These are phyloP conservation scores for Ecliptopera silaceata DNA, from an alignment of 2,888 invertebrate species.

Conservation along the genomic window DNA sequence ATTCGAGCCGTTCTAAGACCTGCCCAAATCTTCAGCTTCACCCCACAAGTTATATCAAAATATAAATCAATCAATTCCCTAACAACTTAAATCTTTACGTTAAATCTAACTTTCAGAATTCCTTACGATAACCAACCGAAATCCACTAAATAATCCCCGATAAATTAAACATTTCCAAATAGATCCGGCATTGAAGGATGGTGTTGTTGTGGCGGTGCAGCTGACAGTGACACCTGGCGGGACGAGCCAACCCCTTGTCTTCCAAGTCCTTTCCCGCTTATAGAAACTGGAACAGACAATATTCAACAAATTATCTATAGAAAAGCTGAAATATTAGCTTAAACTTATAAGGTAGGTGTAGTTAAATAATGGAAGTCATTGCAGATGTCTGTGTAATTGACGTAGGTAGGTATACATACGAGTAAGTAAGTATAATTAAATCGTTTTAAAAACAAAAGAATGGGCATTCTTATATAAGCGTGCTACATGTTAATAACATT, in stretches of 20 bases:
- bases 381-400: no score
- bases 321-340: neutral
- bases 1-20: no score
- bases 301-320: neutral
- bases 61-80: neutral
- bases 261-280: conserved; percentile 3
- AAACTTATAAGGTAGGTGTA: no score
- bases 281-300: conserved; percentile 17
- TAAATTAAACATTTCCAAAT: conserved; percentile 28
- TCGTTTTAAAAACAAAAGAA: no score
- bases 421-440: no score
- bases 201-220: conserved; percentile 19
- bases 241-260: conserved; percentile 7
- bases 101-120: conserved; percentile 1
- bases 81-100: neutral
- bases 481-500: no score
- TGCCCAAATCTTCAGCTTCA: no score
- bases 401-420: no score
- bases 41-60: neutral
- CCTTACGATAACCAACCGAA: neutral
- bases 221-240: conserved; percentile 26
- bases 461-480: no score
- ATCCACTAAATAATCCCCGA: conserved; percentile 19
- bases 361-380: no score
- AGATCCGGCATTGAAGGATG: conserved; percentile 26